Percentiles rank a stretch among this genome's conserved stretches.
Evolutionary conservation across 2,888 invertebrate genomes (phyloP).

Genomic region (Agriotes lineatus): DNA sequence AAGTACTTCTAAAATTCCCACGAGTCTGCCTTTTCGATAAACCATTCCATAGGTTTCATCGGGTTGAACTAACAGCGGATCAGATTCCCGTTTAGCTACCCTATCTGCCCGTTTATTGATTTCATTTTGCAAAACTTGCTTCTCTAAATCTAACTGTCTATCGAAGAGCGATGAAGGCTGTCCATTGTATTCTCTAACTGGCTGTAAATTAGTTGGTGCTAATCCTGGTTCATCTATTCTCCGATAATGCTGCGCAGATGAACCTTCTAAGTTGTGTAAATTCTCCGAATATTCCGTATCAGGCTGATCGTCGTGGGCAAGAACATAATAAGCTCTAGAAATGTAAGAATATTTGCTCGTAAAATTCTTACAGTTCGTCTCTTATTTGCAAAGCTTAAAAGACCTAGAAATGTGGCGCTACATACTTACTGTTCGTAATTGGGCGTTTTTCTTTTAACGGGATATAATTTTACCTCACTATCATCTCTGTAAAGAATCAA

Average conservation of each 20-base stretch:
- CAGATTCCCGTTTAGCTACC: constrained; percentile 20
- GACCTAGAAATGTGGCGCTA: too few relatives aligned
- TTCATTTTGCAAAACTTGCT: background rate
- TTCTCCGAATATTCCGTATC: background rate
- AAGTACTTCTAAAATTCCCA: constrained; percentile 51
- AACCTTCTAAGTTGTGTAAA: background rate
- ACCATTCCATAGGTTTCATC: constrained; percentile 51
- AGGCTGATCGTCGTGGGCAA: constrained; percentile 2
- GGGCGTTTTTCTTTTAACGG: constrained; percentile 18
- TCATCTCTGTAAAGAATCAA: background rate
- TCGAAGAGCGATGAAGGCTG: background rate
- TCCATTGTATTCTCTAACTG: background rate
- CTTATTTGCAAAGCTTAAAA: too few relatives aligned
- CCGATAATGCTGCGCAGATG: background rate
- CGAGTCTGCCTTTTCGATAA: constrained; percentile 52
- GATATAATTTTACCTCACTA: constrained; percentile 10
- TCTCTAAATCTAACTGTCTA: constrained; percentile 4
- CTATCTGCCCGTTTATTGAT: constrained; percentile 12
- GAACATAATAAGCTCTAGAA: background rate
- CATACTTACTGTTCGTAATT: constrained; percentile 17
- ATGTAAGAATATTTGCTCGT: too few relatives aligned
- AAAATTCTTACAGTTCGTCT: too few relatives aligned
- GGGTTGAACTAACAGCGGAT: background rate
- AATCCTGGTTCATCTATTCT: background rate
- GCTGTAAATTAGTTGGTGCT: background rate